Evolutionary conservation across 1,140 invertebrate genomes (phyloP).

Genomic region (Orchestia grillus): DNA sequence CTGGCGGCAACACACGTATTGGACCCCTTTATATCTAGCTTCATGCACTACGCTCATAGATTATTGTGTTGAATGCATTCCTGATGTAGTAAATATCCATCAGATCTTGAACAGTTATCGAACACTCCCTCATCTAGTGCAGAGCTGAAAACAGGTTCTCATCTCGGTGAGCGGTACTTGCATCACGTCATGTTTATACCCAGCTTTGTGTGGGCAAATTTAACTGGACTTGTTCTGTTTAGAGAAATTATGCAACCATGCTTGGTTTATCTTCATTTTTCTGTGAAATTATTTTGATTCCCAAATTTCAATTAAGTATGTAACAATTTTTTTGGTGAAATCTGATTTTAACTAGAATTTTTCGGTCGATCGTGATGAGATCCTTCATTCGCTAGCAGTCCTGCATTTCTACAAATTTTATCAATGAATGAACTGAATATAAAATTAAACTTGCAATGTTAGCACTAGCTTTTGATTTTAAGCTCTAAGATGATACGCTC

Average conservation of each 20-base stretch:
- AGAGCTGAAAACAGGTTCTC: neutral
- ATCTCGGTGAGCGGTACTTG: neutral
- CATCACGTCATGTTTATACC: neutral
- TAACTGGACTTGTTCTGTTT: neutral
- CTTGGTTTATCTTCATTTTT: neutral
- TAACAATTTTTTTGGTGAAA: neutral
- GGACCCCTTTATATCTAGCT: neutral
- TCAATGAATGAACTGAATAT: no score
- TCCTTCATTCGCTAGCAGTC: neutral
- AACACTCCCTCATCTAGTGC: neutral
- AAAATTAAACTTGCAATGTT: no score
- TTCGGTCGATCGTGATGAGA: neutral
- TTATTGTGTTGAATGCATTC: neutral
- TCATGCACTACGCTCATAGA: neutral
- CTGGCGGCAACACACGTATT: neutral
- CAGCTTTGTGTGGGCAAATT: neutral
- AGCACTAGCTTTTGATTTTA: no score
- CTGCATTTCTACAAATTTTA: neutral
- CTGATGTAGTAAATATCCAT: neutral
- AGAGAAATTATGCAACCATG: neutral
- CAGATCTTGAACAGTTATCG: neutral
- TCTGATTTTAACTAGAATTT: neutral
- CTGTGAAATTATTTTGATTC: neutral
- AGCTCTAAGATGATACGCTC: no score
- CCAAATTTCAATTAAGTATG: neutral